Conservation (phyloP, 2,888 invertebrate genomes). For the Neoitamus cyanurus region DNA sequence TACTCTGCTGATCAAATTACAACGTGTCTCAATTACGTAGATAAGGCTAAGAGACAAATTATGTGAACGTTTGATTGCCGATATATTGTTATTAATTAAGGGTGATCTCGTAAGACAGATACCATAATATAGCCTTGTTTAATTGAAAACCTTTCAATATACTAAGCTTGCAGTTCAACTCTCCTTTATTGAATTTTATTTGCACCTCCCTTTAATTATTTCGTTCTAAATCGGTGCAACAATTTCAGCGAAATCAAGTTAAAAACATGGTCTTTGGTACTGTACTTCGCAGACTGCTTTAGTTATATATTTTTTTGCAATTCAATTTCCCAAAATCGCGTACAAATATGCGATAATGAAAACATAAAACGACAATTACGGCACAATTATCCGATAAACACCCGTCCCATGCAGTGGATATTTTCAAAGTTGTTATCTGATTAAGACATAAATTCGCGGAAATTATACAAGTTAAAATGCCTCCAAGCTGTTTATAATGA, state of each 20-base stretch:
- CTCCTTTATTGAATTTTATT: too few relatives aligned
- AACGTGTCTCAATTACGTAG: slow-evolving; percentile 11
- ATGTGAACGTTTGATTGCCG: not conserved
- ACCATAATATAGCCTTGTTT: too few relatives aligned
- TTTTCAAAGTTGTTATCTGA: not conserved
- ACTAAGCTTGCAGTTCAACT: too few relatives aligned
- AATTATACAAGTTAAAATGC: not conserved
- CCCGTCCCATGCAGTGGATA: not conserved
- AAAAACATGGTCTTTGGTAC: not conserved
- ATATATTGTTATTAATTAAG: slow-evolving; percentile 6
- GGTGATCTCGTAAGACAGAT: slow-evolving; percentile 5
- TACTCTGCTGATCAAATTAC: not conserved
- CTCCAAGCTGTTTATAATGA: not conserved
- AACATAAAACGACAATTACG: not conserved
- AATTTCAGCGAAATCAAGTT: too few relatives aligned
- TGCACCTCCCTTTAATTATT: too few relatives aligned
- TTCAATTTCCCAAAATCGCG: not conserved
- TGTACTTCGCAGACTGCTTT: not conserved
- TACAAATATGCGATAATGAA: not conserved
- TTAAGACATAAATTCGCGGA: slow-evolving; percentile 20
- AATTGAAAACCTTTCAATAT: too few relatives aligned
- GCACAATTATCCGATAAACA: not conserved
- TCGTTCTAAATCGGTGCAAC: too few relatives aligned
- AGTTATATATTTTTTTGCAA: not conserved
- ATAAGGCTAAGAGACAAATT: slow-evolving; percentile 21